These are phyloP conservation scores for Drosophila rubida DNA, from an alignment of 2,888 invertebrate species.

Conservation along the genomic window DNA sequence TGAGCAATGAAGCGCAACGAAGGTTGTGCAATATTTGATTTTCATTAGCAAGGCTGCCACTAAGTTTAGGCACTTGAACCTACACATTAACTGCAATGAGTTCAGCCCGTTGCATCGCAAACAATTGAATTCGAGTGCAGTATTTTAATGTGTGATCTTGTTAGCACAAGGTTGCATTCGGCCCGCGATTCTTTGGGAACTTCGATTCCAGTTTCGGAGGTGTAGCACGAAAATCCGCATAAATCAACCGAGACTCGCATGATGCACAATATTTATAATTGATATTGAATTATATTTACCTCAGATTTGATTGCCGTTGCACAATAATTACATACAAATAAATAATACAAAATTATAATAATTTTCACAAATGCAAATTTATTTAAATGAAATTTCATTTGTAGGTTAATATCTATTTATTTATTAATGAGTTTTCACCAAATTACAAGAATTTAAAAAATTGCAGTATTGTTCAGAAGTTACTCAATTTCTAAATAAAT, in stretches of 20 bases:
- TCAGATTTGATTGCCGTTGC: no score
- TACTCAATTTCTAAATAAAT: no score
- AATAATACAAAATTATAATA: neutral
- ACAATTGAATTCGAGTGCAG: constrained; percentile 48
- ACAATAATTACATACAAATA: no score
- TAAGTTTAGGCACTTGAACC: constrained; percentile 22
- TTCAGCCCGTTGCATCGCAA: constrained; percentile 24
- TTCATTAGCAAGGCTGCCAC: constrained; percentile 51
- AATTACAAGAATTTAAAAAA: no score
- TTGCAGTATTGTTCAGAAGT: no score
- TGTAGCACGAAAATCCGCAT: neutral
- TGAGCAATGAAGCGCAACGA: constrained; percentile 67
- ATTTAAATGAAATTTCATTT: no score
- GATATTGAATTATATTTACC: no score
- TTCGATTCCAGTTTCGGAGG: neutral
- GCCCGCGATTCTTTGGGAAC: neutral
- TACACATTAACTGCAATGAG: constrained; percentile 9
- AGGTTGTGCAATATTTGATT: constrained; percentile 54
- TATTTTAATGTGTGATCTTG: constrained; percentile 35
- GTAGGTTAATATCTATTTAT: no score
- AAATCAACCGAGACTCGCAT: neutral
- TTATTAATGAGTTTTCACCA: no score
- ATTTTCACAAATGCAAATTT: no score
- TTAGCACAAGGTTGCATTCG: constrained; percentile 1
- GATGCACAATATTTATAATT: no score